Conservation (phyloP, 2,113 vertebrate genomes). For the Condylura cristata region DNA sequence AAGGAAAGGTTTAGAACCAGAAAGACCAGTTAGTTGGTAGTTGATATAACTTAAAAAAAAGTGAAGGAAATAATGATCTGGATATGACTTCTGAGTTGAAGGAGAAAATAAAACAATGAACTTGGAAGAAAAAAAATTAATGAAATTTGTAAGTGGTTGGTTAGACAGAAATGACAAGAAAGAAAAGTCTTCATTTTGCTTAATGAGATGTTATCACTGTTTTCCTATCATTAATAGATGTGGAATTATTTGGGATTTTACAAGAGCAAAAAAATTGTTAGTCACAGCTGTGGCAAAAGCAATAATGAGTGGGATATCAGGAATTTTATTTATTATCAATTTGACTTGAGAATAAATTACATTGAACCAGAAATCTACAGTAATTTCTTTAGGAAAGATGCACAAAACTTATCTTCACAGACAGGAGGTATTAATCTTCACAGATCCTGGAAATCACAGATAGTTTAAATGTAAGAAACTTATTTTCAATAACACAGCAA, state of each 20-base stretch:
- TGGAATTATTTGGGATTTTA: background rate
- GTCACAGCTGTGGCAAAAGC: background rate
- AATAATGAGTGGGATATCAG: background rate
- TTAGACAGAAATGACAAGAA: background rate
- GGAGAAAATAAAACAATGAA: background rate
- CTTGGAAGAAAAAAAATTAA: background rate
- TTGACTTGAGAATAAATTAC: background rate
- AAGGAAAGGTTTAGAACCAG: background rate
- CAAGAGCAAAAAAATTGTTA: background rate
- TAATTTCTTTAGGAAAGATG: background rate
- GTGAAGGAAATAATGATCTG: background rate
- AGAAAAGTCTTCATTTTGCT: background rate
- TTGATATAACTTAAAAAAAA: background rate
- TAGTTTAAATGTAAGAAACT: conserved; percentile 21
- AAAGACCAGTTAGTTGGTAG: background rate
- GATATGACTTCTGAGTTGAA: background rate
- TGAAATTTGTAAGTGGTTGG: background rate
- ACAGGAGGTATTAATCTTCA: background rate
- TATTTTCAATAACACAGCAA: conserved; percentile 24
- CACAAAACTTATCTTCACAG: background rate
- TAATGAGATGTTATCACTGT: background rate
- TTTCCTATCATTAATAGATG: background rate
- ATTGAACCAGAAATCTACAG: background rate
- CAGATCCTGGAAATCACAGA: background rate
- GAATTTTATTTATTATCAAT: background rate